A percentile compares a stretch with the other conserved stretches of the same genome.
Evolutionary conservation across 2,888 invertebrate species (phyloP).

Genomic region (Hanleya hanleyi): DNA sequence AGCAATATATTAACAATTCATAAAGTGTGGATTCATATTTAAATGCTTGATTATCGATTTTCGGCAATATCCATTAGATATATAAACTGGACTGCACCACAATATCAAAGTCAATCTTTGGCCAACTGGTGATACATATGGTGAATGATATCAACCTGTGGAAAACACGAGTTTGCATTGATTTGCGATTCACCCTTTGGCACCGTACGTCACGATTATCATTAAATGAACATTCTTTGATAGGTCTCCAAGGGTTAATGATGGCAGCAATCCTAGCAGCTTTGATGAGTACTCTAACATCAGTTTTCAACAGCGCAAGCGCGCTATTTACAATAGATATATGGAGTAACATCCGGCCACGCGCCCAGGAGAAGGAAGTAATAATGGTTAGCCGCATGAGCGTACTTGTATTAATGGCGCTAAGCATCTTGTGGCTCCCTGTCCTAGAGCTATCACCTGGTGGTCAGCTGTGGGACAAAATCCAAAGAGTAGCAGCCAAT

Average conservation of each 20-base stretch:
- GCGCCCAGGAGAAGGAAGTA: background rate
- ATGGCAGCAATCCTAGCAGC: background rate
- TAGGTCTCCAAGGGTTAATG: background rate
- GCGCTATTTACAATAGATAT: background rate
- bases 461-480: background rate
- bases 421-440: background rate
- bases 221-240: no score
- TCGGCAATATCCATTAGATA: no score
- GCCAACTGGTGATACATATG: no score
- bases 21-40: no score
- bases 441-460: background rate
- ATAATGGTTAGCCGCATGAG: background rate
- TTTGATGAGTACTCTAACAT: background rate
- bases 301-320: slow-evolving; percentile 5
- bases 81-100: no score
- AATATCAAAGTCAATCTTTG: no score
- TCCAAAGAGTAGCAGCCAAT: background rate
- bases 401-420: background rate
- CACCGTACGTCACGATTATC: no score
- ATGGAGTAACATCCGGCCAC: background rate
- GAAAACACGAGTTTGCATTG: no score
- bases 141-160: no score
- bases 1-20: no score
- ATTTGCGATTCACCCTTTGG: no score
- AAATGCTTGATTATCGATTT: no score